phyloP scores from a whole-genome alignment of 2,113 vertebrate genomes.

The Telmatochromis sp. region DNA sequence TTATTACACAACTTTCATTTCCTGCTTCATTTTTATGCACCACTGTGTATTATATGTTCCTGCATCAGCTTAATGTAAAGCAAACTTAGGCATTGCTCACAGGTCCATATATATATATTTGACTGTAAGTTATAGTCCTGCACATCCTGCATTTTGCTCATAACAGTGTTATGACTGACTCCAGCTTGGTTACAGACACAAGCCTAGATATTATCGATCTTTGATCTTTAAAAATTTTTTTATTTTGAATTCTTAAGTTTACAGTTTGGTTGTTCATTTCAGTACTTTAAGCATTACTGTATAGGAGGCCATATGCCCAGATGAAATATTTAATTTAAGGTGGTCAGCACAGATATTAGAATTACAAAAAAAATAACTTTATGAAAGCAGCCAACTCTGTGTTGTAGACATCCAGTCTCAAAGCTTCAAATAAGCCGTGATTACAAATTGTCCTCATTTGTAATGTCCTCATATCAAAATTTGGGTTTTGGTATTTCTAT shows the following conservation, averaged over 20 bases:
- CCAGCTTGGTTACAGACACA: background rate
- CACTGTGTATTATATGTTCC: background rate
- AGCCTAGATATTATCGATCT: background rate
- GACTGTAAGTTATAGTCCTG: background rate
- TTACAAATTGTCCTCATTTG: background rate
- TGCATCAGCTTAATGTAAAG: background rate
- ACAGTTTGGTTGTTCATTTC: background rate
- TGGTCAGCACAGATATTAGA: background rate
- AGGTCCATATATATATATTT: background rate
- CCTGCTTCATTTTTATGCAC: background rate
- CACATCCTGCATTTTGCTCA: background rate
- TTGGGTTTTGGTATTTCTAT: background rate
- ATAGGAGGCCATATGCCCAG: background rate
- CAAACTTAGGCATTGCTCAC: background rate
- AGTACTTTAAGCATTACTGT: background rate
- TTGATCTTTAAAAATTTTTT: fast-evolving
- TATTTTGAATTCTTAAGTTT: background rate
- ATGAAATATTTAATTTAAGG: background rate
- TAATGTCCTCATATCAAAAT: background rate
- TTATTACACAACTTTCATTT: background rate
- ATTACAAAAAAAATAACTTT: fast-evolving
- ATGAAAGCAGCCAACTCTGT: background rate
- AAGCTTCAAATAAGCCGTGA: background rate
- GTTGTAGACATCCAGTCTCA: background rate
- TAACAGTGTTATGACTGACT: fast-evolving